phyloP scores from a whole-genome alignment of 2,797 vertebrate species.

The Sternarchorhynchus goeldii region DNA sequence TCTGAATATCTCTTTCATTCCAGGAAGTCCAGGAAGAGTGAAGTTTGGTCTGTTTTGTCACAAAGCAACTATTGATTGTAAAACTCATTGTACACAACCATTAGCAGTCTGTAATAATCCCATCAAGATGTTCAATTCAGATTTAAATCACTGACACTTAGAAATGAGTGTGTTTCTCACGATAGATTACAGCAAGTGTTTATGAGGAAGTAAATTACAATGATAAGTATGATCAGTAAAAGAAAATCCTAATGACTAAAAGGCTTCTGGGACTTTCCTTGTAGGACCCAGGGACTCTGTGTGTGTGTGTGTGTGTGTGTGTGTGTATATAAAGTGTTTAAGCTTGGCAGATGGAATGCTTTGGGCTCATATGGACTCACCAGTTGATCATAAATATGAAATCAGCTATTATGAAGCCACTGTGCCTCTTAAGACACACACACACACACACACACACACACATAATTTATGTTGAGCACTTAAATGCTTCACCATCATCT shows the following conservation, averaged over 20 bases:
- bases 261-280: constrained; percentile 23
- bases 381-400: constrained; percentile 39
- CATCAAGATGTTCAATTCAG: no score
- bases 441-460: constrained; percentile 1
- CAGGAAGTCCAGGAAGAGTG: constrained; percentile 6
- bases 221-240: not conserved
- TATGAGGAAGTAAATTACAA: not conserved
- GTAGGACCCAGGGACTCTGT: not conserved
- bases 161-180: no score
- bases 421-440: not conserved
- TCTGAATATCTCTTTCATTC: constrained; percentile 10
- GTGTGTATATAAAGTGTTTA: constrained; percentile 11
- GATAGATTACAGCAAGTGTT: not conserved
- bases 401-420: constrained; percentile 18
- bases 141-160: no score
- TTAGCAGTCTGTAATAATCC: not conserved
- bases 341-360: constrained; percentile 29
- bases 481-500: constrained; percentile 29
- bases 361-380: constrained; percentile 37
- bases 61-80: not conserved
- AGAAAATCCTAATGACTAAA: constrained; percentile 23
- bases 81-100: not conserved
- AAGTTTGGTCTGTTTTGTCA: not conserved
- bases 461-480: not conserved
- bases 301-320: constrained; percentile 16